These are phyloP conservation scores for Atlantisia rogersi DNA, from an alignment of 2,113 vertebrate species.

Conservation along the genomic window DNA sequence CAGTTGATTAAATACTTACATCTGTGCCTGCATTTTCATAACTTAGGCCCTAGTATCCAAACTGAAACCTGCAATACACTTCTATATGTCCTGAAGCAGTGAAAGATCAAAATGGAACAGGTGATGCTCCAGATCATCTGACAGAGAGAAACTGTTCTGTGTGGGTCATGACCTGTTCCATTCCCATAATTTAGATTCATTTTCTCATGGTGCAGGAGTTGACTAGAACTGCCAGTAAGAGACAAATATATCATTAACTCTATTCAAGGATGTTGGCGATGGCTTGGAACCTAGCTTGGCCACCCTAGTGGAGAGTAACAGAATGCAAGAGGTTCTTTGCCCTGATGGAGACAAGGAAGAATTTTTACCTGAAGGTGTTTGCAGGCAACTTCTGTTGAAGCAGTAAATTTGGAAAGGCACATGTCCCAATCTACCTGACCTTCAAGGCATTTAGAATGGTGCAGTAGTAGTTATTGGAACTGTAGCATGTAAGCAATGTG, in stretches of 20 bases:
- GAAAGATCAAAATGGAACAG: not conserved
- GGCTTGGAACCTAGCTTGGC: not conserved
- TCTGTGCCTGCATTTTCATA: not conserved
- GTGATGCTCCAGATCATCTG: not conserved
- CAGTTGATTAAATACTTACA: not conserved
- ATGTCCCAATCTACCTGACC: not conserved
- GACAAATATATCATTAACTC: not conserved
- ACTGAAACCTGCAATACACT: not conserved
- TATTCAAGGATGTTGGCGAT: not conserved
- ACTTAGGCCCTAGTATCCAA: not conserved
- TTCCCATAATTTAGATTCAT: not conserved
- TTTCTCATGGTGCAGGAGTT: not conserved
- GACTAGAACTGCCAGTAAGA: not conserved
- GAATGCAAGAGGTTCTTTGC: not conserved
- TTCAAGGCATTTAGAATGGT: not conserved
- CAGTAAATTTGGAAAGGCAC: not conserved
- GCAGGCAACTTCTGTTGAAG: not conserved
- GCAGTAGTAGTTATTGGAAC: not conserved
- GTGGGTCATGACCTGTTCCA: not conserved
- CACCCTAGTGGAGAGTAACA: not conserved
- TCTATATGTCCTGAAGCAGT: not conserved
- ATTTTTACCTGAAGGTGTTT: not conserved
- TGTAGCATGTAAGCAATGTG: not conserved
- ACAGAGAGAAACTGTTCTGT: not conserved
- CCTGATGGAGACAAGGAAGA: not conserved